Base-by-base conservation (phyloP, 1,140 invertebrate genomes). In the Drosophila tropicalis region DNA sequence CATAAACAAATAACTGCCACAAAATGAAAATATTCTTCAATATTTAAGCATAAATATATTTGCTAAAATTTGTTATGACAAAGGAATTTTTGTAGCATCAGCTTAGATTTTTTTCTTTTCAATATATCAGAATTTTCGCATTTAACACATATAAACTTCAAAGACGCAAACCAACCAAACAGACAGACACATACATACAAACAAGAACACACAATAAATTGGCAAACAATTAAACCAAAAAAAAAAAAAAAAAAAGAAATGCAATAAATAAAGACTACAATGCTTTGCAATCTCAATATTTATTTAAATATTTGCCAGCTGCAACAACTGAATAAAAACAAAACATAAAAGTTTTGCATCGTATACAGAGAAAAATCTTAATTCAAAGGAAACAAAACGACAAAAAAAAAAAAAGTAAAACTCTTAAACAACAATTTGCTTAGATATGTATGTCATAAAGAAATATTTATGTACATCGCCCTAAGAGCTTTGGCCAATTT, bases 241-340 rank as follows among this genome's bases (percentile, higher is more conserved):
- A 9, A 22, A 29, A 0, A 29, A 34, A 57, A 57, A 9, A 34
- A 29, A 57, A 58, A 58, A 19, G 0, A 17, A 36, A 17, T 17
- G n/a, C 41, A 36, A 58, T 58, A 58, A 58, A 58, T 58, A 58
- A 58, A 58, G 17, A n/a, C 15, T 17, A 36, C 15, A 7, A 32
- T 32, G 15, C 36, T 58, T 12, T 39, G 36, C 15, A 36, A 39
- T 9, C 17, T 15, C 55, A 34, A 57, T 57, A 34, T 17, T 58
- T 58, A 51, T 51, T 51, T 51, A 22, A 51, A 22, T 51, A 51
- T 51, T 51, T 51, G 7, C 17, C 44, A 51, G 19, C 9, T 51
- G 17, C 44, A 51, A 51, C 17, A 51, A 51, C 19, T 51, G 7
- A 22, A 51, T 51, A 22, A 10, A 51, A 51, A 12, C 1, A 51